Evolutionary conservation across 2,797 vertebrate species (phyloP), one percentile per base, ranked within the genome.

Genomic region (Alosa sapidissima): DNA sequence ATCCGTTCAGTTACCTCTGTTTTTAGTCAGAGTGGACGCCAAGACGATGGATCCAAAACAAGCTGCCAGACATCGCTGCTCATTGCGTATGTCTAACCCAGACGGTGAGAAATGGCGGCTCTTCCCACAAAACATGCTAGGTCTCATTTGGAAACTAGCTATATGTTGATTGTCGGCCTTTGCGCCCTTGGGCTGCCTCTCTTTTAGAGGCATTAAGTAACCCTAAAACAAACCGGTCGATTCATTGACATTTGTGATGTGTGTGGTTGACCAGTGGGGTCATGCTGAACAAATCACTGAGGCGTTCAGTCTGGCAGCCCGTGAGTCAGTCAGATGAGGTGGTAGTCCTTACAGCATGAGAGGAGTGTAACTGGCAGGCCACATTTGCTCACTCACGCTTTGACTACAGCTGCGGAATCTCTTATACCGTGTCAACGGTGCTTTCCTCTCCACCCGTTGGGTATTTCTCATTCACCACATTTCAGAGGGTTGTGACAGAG

Each of bases 381-480:
- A 19, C 19, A 19, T 58, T 21, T 6, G 5, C 19, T 58, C 19
- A 19, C 19, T 58, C 68, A 36, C 33, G 11, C 41, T 75, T 13
- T 36, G 33, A 75, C 33, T 33, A 19, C 68, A 75, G 68, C 33
- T 28, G 36, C 13, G 33, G 68, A 75, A 75, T 75, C 33, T 78
- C 41, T 78, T 47, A 9, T 5, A 3, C 14, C 5, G 8, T 78
- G 36, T 45, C 72, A 78, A 47, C 72, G 47, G 72, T 78, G 33
- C 13, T 68, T 68, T 68, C 28, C 28, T 45, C 19, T 41, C 58
- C 58, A 60, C 21, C 58, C n/a, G 6, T 24, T 5, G 75, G 48
- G 52, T 16, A 81, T 60, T 51, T 81, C 4, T 81, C 75, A 48
- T 28, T n/a, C 72, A 28, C 41, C 84, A 72, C 28, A 87, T 85